A percentile compares a stretch with the other conserved stretches of the same genome.
These are phyloP conservation scores for Xylota sylvarum DNA, from an alignment of 2,888 invertebrate species.

Conservation along the genomic window DNA sequence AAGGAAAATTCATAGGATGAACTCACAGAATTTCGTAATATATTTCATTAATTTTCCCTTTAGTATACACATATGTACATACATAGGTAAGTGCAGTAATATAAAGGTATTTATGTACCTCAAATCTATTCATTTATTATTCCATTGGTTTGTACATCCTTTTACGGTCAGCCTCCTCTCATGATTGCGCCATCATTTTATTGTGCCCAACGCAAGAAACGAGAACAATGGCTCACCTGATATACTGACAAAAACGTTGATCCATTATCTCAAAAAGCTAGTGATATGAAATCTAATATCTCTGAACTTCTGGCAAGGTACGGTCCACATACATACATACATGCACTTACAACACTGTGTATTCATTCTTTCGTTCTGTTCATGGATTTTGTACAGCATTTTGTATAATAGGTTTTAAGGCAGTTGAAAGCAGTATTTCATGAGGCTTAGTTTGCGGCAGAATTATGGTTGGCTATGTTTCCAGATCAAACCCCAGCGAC, in stretches of 20 bases:
- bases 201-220: conserved; percentile 17
- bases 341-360: conserved; percentile 2
- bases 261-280: conserved; percentile 28
- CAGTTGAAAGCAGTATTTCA: conserved; percentile 68
- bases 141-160: background rate
- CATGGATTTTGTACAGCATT: conserved; percentile 30
- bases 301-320: conserved; percentile 23
- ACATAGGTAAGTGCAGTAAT: no score
- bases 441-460: conserved; percentile 70
- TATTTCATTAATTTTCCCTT: no score
- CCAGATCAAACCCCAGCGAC: conserved; percentile 54
- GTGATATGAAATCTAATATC: conserved; percentile 40
- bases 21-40: no score
- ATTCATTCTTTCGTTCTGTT: background rate
- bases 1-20: no score
- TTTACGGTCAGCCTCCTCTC: background rate
- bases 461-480: conserved; percentile 63
- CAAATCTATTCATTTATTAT: background rate
- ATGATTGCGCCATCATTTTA: conserved; percentile 22
- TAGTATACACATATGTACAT: no score
- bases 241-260: conserved; percentile 35
- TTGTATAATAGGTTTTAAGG: conserved; percentile 62
- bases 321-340: background rate
- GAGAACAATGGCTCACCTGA: conserved; percentile 33
- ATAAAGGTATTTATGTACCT: background rate